Evolutionary conservation across 2,888 invertebrate species (phyloP).

Genomic region (Cylindroiulus punctatus): DNA sequence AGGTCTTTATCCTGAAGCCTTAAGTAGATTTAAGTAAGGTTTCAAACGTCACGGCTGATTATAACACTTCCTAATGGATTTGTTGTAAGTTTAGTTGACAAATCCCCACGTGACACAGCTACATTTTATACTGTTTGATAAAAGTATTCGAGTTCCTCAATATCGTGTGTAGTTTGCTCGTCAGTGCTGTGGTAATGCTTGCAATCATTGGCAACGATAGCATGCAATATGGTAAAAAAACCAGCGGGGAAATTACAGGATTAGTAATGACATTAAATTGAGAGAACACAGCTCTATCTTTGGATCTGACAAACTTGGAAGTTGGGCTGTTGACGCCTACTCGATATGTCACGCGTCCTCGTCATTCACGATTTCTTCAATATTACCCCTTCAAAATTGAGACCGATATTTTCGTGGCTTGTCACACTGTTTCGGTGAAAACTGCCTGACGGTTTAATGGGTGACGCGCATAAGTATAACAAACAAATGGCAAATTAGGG

Average conservation of each 20-base stretch:
- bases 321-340: conserved; percentile 14
- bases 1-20: neutral
- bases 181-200: too few relatives aligned
- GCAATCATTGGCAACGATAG: neutral
- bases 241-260: neutral
- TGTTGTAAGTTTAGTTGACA: neutral
- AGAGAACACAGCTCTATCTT: neutral
- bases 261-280: neutral
- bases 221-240: neutral
- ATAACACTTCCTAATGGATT: neutral
- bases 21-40: neutral
- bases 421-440: conserved; percentile 3
- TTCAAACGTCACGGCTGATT: neutral
- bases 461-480: conserved; percentile 2
- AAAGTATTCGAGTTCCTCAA: too few relatives aligned
- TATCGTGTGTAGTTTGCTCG: too few relatives aligned
- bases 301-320: conserved; percentile 19
- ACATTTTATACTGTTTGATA: too few relatives aligned
- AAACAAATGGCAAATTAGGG: conserved; percentile 38
- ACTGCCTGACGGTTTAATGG: conserved; percentile 15
- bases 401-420: neutral
- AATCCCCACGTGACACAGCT: too few relatives aligned
- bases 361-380: conserved; percentile 33
- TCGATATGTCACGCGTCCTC: neutral
- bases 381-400: neutral